Conservation (phyloP, 2,888 invertebrate genomes). For the Nasonia oneida region DNA sequence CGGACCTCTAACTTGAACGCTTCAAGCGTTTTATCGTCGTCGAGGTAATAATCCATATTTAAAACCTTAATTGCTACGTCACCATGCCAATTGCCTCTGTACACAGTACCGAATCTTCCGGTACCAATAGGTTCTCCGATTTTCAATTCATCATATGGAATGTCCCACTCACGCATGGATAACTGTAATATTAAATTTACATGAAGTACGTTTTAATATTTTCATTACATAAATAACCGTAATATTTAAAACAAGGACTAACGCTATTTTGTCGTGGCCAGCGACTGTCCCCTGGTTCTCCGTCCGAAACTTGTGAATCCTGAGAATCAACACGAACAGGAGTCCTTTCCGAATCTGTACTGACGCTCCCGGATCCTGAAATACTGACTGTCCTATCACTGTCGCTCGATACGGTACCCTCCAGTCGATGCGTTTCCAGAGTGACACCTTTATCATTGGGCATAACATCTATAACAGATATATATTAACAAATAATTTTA, state of each 20-base stretch:
- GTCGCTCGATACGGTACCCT: slow-evolving; percentile 83
- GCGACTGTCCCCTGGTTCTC: slow-evolving; percentile 80
- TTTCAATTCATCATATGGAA: slow-evolving; percentile 96
- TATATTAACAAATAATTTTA: slow-evolving; percentile 25
- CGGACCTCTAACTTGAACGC: slow-evolving; percentile 95
- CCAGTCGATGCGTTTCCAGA: slow-evolving; percentile 81
- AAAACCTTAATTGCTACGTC: slow-evolving; percentile 98
- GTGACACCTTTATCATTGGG: slow-evolving; percentile 80
- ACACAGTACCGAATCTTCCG: slow-evolving; percentile 96
- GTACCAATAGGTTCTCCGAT: slow-evolving; percentile 93
- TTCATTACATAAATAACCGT: slow-evolving; percentile 63
- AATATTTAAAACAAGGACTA: slow-evolving; percentile 73
- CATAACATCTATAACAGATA: slow-evolving; percentile 71
- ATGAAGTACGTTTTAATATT: background rate
- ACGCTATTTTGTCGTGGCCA: slow-evolving; percentile 93
- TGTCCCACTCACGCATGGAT: slow-evolving; percentile 98
- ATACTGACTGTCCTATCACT: slow-evolving; percentile 87
- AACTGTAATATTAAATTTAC: slow-evolving; percentile 80
- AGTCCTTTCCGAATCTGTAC: slow-evolving; percentile 91
- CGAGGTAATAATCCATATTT: slow-evolving; percentile 93
- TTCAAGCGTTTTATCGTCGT: slow-evolving; percentile 92
- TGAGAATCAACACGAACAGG: slow-evolving; percentile 91
- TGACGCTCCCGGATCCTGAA: slow-evolving; percentile 86
- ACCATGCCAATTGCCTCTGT: slow-evolving; percentile 98
- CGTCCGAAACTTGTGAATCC: slow-evolving; percentile 88